Evolutionary conservation across 2,888 invertebrate species (phyloP), one percentile per base, ranked within the genome.

Genomic region (Clusia tigrina): DNA sequence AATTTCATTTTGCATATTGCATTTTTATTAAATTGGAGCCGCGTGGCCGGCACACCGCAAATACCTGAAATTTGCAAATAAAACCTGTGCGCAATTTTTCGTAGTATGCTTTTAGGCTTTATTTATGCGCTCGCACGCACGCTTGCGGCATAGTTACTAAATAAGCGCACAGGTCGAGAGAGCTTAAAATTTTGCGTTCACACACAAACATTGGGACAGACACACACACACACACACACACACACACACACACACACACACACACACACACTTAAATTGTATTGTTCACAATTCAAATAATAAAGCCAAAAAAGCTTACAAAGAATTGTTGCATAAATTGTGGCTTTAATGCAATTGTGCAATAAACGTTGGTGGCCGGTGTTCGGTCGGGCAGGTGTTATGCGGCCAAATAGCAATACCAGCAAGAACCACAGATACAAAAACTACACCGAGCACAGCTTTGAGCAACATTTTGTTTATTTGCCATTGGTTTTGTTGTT

Each of bases 31-130:
- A 63, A 63, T 53, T 56, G 17, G 46, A 63, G 48, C 48, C 54
- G 58, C 37, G n/a, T n/a, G n/a, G n/a, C n/a, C n/a, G 63, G 63
- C 58, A 48, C 46, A 38, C 63, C 63, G 48, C 63, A 63, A 58
- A 58, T 55, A 38, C 38, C 48, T 18, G 48, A n/a, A 58, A 58
- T 58, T 58, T 42, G 58, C 54, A 37, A 63, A 58, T 58, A 58
- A 62, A 54, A 46, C n/a, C n/a, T 20, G 42, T 22, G 48, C 48
- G 20, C 5, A 42, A 42, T 15, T 10, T 6, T 15, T n/a, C 12
- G n/a, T 6, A 17, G 42, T 3, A 6, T 15, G 42, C 42, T 42
- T 42, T 15, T 42, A 42, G n/a, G 12, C 42, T 3, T n/a, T 32
- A 32, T 9, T 6, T 12, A 12, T 32, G 32, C n/a, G n/a, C n/a